Evolutionary conservation across 1,140 invertebrate species (phyloP).

Genomic region (Leptinotarsa texana): DNA sequence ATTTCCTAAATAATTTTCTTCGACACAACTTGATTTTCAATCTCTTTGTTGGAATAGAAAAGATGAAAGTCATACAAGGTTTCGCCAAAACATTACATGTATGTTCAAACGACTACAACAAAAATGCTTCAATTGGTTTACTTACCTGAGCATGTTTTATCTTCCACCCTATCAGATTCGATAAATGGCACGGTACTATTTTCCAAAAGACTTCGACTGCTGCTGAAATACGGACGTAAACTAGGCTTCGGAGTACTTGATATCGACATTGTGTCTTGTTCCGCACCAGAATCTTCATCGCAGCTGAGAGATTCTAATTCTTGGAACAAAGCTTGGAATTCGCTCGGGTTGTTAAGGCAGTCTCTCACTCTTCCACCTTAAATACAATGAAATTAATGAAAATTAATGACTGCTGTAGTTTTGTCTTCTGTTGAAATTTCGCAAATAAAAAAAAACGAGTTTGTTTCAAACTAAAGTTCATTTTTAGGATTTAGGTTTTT

Average conservation of each 20-base stretch:
- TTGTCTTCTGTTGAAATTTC: too few species aligned
- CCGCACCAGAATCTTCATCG: constrained; percentile 86
- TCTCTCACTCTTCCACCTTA: constrained; percentile 45
- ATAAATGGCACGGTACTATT: constrained; percentile 38
- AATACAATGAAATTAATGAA: not conserved
- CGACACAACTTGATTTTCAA: too few species aligned
- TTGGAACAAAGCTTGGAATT: constrained; percentile 67
- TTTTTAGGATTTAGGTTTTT: too few species aligned
- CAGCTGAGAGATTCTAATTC: constrained; percentile 88
- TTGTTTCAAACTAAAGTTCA: too few species aligned
- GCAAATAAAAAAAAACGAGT: too few species aligned
- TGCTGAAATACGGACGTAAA: constrained; percentile 91
- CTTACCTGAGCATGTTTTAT: constrained; percentile 43
- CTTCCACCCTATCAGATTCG: constrained; percentile 42
- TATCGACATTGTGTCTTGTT: constrained; percentile 92
- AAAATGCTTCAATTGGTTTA: not conserved
- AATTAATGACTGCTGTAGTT: too few species aligned
- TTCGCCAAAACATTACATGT: too few species aligned
- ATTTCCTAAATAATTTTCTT: too few species aligned
- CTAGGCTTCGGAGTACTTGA: constrained; percentile 96
- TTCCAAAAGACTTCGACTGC: constrained; percentile 74
- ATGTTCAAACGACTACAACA: not conserved
- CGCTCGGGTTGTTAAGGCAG: constrained; percentile 51
- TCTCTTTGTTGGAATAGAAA: too few species aligned
- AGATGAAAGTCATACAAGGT: too few species aligned